Base-by-base conservation (phyloP, 1,140 invertebrate genomes). In the Hypothenemus hampei region DNA sequence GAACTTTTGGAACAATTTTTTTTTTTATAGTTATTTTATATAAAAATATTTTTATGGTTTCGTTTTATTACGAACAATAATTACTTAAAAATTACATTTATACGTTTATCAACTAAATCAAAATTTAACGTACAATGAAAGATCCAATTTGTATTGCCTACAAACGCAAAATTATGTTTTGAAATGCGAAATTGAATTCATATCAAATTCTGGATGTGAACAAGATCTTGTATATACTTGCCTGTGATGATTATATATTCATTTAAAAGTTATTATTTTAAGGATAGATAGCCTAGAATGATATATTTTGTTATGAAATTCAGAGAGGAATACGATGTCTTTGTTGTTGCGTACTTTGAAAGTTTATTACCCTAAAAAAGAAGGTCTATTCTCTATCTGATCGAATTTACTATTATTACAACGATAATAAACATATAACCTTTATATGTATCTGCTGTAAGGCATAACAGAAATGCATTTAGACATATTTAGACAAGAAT, bases 371-470 rank as follows among this genome's bases (percentile, higher is more conserved):
- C 15, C 22, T 45, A 18, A 47, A n/a, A 33, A n/a, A 6, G 26
- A 37, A 37, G 10, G 36, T 33, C 20, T 44, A 15, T 36, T 45
- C 29, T 41, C 39, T 22, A 45, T 23, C 41, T 53, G 13, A 53
- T 19, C 50, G 50, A 53, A 53, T 53, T 53, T 53, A 53, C 39
- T 53, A 53, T 16, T 43, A 22, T 22, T n/a, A n/a, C n/a, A n/a
- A n/a, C n/a, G n/a, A 43, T 22, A 21, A 43, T 43, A 43, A 43
- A 19, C 22, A 43, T 22, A 10, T 2, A n/a, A 31, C 13, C 26
- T 31, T 31, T 31, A 31, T 31, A 13, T 31, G 16, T 45, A 16
- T 31, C 26, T 29, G n/a, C 26, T 29, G n/a, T 29, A 29, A 29
- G n/a, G 26, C 26, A 29, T n/a, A n/a, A n/a, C n/a, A n/a, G n/a